Evolutionary conservation across 2,888 invertebrate genomes (phyloP).

Genomic region (Drosophila borborema): DNA sequence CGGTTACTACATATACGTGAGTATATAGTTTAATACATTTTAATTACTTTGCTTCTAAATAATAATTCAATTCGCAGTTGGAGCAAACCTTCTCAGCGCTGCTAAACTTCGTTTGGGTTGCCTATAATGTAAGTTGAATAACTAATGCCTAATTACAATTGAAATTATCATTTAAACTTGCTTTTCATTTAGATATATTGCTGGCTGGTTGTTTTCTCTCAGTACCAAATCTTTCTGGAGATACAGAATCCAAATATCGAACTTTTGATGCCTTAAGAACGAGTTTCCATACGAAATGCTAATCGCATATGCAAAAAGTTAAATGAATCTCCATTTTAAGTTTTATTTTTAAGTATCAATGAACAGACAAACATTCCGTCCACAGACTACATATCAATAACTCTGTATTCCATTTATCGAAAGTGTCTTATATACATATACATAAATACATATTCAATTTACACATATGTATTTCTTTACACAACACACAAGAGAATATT

Average conservation of each 20-base stretch:
- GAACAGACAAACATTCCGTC: constrained; percentile 53
- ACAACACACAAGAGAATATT: constrained; percentile 19
- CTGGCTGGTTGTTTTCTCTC: constrained; percentile 93
- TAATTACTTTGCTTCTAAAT: not conserved
- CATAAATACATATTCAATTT: constrained; percentile 24
- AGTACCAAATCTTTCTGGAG: constrained; percentile 92
- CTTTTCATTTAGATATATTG: constrained; percentile 90
- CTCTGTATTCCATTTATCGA: constrained; percentile 27
- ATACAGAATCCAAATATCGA: constrained; percentile 95
- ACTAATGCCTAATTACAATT: not conserved
- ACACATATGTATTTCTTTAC: constrained; percentile 38
- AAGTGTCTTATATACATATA: constrained; percentile 47
- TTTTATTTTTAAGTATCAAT: constrained; percentile 25
- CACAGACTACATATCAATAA: constrained; percentile 33
- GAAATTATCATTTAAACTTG: not conserved
- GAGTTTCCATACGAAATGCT: not conserved
- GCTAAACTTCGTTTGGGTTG: constrained; percentile 92
- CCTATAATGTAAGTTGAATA: constrained; percentile 89
- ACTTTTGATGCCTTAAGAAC: constrained; percentile 85
- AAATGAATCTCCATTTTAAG: constrained; percentile 9
- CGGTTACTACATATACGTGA: constrained; percentile 96
- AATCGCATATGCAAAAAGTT: not conserved
- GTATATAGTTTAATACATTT: constrained; percentile 81
- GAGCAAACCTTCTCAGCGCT: constrained; percentile 92
- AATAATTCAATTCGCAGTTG: constrained; percentile 86